These are phyloP conservation scores for Geodia barretti DNA, from an alignment of 37 sponge, comb jelly and placozoan species.

Conservation along the genomic window DNA sequence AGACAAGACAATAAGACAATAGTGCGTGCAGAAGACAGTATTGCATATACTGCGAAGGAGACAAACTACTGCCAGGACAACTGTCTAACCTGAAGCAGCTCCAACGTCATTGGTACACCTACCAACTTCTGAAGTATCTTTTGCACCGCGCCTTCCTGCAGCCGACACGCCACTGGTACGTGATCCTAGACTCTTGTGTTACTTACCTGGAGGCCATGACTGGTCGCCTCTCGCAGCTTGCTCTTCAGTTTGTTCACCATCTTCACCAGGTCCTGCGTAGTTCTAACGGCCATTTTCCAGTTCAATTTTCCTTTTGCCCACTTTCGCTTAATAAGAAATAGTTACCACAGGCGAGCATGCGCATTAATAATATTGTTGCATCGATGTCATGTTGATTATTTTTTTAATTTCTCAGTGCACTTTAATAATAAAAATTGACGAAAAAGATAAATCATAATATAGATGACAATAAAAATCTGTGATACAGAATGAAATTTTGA, in stretches of 20 bases:
- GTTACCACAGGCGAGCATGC: not conserved
- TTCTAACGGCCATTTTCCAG: no score
- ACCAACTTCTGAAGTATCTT: conserved; percentile 39
- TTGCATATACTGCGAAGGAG: not conserved
- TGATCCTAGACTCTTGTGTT: not conserved
- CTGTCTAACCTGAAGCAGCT: conserved; percentile 45
- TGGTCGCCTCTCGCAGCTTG: conserved; percentile 9
- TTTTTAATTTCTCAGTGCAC: not conserved
- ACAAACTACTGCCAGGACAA: not conserved
- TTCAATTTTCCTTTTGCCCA: not conserved
- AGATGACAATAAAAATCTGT: no score
- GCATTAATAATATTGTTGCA: no score
- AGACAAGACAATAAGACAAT: no score
- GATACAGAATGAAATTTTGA: no score
- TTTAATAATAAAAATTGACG: no score
- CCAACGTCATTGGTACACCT: conserved; percentile 44
- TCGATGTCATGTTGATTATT: no score
- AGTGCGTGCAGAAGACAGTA: no score
- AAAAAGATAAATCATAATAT: not conserved
- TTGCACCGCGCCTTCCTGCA: conserved; percentile 26
- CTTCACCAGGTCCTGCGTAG: conserved; percentile 8
- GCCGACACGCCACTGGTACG: no score
- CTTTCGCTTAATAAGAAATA: not conserved
- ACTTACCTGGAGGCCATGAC: conserved; percentile 12
- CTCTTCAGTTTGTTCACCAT: conserved; percentile 17